phyloP scores from a whole-genome alignment of 1,140 invertebrate genomes.

The Drosophila willistoni region DNA sequence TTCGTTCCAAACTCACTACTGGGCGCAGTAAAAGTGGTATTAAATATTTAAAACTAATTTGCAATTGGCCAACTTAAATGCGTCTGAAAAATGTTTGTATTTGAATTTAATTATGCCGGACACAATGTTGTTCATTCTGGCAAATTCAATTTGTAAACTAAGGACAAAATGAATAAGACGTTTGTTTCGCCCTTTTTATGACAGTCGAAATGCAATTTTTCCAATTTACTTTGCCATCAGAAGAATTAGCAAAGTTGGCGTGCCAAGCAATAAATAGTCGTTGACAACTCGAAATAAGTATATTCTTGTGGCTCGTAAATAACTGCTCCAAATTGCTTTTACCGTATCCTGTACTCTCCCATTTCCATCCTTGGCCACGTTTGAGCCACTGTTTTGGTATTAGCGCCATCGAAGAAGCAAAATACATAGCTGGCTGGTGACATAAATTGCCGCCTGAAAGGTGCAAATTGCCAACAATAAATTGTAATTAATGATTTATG shows the following conservation, averaged over 20 bases:
- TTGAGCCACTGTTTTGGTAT: slow-evolving; percentile 6
- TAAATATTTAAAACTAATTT: slow-evolving; percentile 62
- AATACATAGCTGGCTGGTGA: slow-evolving; percentile 43
- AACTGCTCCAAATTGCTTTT: slow-evolving; percentile 38
- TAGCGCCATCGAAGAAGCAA: slow-evolving; percentile 49
- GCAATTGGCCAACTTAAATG: slow-evolving; percentile 4
- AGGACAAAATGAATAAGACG: neutral
- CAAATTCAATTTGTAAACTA: slow-evolving; percentile 18
- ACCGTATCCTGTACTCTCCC: too few relatives aligned
- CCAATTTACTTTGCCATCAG: neutral
- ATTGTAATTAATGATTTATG: slow-evolving; percentile 79
- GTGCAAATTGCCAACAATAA: slow-evolving; percentile 79
- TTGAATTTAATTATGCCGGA: slow-evolving; percentile 9
- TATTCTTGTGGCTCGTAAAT: slow-evolving; percentile 56
- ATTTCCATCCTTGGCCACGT: slow-evolving; percentile 17
- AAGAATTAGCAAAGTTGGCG: neutral
- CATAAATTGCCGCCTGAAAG: slow-evolving; percentile 72
- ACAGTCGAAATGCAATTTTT: neutral
- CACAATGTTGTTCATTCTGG: neutral
- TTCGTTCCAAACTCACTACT: slow-evolving; percentile 10
- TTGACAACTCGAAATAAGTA: slow-evolving; percentile 42
- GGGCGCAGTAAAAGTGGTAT: slow-evolving; percentile 35
- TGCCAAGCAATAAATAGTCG: slow-evolving; percentile 55
- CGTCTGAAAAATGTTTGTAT: slow-evolving; percentile 3
- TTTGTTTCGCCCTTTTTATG: neutral